Evolutionary conservation across 2,888 invertebrate species (phyloP).

Genomic region (Ophion costatus): DNA sequence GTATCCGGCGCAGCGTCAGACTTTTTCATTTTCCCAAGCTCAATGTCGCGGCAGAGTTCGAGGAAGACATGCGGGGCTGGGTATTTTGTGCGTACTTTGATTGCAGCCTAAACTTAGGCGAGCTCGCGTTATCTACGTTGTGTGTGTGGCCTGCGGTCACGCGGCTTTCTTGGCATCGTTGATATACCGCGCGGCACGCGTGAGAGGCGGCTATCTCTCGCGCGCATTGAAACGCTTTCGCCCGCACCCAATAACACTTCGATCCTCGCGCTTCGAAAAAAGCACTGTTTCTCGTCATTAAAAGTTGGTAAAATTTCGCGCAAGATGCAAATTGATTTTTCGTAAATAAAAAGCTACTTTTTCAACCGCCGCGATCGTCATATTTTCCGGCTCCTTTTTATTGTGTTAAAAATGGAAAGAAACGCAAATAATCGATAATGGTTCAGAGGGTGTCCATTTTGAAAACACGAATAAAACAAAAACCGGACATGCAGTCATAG

Average conservation of each 20-base stretch:
- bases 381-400: neutral
- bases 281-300: neutral
- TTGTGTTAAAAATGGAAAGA: neutral
- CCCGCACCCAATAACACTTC: neutral
- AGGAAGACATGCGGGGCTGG: neutral
- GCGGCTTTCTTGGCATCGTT: neutral
- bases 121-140: neutral
- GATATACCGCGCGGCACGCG: too few species aligned
- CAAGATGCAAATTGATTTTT: neutral
- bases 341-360: neutral
- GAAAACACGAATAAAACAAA: too few species aligned
- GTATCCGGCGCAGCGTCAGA: constrained; percentile 22
- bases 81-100: neutral
- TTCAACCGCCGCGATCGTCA: neutral
- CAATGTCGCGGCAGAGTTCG: neutral
- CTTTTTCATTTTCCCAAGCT: constrained; percentile 43
- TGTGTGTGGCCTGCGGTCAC: neutral
- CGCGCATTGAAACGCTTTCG: neutral
- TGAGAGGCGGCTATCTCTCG: neutral
- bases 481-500: too few species aligned
- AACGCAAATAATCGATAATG: too few species aligned
- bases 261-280: neutral
- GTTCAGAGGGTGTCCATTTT: too few species aligned
- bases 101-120: neutral
- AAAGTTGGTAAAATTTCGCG: neutral